Conservation (phyloP, 2,797 vertebrate species). For the Melanotaenia trifasciata region DNA sequence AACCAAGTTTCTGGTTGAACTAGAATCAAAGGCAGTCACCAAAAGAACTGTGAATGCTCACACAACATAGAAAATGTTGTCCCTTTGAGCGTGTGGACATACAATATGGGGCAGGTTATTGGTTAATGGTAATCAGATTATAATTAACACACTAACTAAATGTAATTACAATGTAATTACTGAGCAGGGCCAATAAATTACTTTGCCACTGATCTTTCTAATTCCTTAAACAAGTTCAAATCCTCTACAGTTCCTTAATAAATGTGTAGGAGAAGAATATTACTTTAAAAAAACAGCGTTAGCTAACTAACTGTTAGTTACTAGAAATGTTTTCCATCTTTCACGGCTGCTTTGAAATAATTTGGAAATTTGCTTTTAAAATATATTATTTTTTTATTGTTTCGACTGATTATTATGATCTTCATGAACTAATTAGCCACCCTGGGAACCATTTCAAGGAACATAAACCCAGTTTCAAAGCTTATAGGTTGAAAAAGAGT, state of each 20-base stretch:
- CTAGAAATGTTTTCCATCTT: too few relatives aligned
- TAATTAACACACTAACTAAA: neutral
- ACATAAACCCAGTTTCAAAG: constrained; percentile 12
- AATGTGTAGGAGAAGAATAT: neutral
- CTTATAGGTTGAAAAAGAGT: constrained; percentile 15
- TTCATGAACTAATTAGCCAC: neutral
- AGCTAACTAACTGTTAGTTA: too few relatives aligned
- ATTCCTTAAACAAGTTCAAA: neutral
- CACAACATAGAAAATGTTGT: neutral
- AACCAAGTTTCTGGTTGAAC: constrained; percentile 7
- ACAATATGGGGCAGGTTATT: neutral
- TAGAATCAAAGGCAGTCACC: neutral
- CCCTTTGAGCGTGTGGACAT: neutral
- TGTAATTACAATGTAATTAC: neutral
- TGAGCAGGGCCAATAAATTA: neutral
- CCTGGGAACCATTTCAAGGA: constrained; percentile 7
- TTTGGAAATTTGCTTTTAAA: too few relatives aligned
- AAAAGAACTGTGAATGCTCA: neutral
- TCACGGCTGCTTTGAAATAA: too few relatives aligned
- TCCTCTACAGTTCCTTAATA: neutral
- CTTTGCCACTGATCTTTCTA: neutral
- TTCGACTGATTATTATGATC: too few relatives aligned
- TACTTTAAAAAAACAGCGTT: too few relatives aligned
- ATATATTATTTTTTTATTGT: neutral
- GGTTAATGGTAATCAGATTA: neutral